Base-by-base conservation (phyloP, 1,140 invertebrate genomes). In the Hyphantria cunea region DNA sequence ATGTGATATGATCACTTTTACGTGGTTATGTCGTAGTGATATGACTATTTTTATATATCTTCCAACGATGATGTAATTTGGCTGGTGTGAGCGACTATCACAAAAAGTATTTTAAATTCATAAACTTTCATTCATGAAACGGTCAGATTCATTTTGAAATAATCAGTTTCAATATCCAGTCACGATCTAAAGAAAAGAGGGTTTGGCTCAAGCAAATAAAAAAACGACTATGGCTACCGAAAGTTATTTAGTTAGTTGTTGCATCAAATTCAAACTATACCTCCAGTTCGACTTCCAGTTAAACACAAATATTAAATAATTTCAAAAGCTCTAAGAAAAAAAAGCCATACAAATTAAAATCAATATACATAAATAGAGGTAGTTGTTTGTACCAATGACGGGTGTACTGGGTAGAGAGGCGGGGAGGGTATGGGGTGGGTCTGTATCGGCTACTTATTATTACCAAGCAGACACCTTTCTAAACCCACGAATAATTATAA, bases 361-460 rank as follows among this genome's bases (percentile, higher is more conserved):
- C 41, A 15, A 34, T 47, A 49, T n/a, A n/a, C n/a, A n/a, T 58
- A 33, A 32, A 49, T 17, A 17, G 13, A 32, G 12, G 15, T 34
- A 14, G 53, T 51, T 50, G 48, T 51, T 56, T 47, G 33, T 31
- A 32, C 25, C 44, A 34, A 47, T 45, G 53, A 56, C 32, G 42
- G 31, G 32, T 31, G 12, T 15, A 13, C 31, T n/a, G 44, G 13
- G 42, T 33, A 41, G 53, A 58, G 55, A 33, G 45, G 45, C 11
- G 55, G 44, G 13, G 67, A 41, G 71, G 5, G 17, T 25, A 50
- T 56, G 51, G 81, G 82, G 82, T 78, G 72, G 68, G 72, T 61
- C 59, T 68, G 60, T 65, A 74, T 62, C 70, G 78, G 78, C 80
- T 80, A 87, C 82, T 82, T 83, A 84, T 84, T 84, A 86, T 83